Conservation (phyloP, 2,113 vertebrate species). For the Urocitellus parryii region DNA sequence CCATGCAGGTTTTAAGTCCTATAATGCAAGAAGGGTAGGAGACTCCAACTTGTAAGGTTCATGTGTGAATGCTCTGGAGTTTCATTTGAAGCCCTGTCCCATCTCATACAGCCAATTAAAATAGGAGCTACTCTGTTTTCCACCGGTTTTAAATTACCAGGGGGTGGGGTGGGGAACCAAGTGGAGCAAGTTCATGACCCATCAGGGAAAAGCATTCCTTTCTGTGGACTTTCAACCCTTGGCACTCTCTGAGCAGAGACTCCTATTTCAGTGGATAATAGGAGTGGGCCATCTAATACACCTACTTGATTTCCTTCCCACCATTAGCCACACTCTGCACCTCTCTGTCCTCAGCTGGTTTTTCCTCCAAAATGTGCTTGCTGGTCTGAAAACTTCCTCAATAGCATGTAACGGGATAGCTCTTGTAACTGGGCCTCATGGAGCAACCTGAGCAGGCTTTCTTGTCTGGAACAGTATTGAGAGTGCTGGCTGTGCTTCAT, state of each 20-base stretch:
- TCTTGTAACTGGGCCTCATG: neutral
- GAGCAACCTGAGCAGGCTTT: neutral
- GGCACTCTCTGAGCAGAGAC: neutral
- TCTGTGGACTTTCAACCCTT: slow-evolving; percentile 30
- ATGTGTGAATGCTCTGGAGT: fast-evolving
- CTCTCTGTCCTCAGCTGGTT: neutral
- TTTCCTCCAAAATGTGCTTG: neutral
- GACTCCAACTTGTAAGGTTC: fast-evolving
- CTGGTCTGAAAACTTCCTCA: neutral
- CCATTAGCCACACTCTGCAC: neutral
- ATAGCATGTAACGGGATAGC: neutral
- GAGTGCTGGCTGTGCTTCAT: neutral
- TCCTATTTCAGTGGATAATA: neutral
- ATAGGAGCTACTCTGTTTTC: neutral
- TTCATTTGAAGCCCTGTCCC: neutral
- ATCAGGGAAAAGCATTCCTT: neutral
- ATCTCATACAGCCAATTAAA: neutral
- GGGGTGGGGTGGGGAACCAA: neutral
- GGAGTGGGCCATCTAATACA: neutral
- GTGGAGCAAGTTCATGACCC: neutral
- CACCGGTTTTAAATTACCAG: neutral
- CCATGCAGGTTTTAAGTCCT: neutral
- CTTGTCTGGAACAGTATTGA: too few relatives aligned
- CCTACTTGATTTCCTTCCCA: neutral
- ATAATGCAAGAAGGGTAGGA: fast-evolving